These are phyloP conservation scores for Cirrhinus molitorella DNA, from an alignment of 2,797 vertebrate genomes.

Conservation along the genomic window DNA sequence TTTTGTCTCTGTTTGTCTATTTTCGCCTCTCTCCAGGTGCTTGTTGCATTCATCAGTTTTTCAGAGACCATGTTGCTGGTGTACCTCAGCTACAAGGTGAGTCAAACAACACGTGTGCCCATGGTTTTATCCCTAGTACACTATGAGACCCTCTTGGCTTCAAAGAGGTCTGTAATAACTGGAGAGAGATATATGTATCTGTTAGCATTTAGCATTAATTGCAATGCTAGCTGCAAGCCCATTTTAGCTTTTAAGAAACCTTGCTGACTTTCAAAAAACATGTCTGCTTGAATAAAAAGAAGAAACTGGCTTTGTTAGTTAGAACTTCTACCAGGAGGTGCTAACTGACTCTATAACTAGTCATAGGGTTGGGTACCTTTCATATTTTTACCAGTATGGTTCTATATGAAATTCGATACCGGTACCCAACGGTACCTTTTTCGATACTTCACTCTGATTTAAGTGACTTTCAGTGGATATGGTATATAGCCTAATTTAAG, in stretches of 20 bases:
- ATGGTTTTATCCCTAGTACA: not conserved
- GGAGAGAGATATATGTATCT: not conserved
- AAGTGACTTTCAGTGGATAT: no score
- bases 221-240: not conserved
- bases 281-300: not conserved
- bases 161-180: not conserved
- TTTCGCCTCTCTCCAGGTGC: constrained; percentile 75
- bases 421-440: no score
- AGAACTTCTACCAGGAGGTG: not conserved
- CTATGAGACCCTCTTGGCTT: not conserved
- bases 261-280: not conserved
- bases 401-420: no score
- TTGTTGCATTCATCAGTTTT: constrained; percentile 88
- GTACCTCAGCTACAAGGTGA: constrained; percentile 89
- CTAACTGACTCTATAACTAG: no score
- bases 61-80: constrained; percentile 87
- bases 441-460: no score
- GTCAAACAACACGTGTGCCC: constrained; percentile 34
- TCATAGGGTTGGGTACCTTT: no score
- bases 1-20: constrained; percentile 65
- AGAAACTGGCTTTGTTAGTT: not conserved
- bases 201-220: not conserved
- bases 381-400: no score
- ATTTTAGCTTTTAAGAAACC: not conserved
- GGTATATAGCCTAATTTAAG: no score